Percentiles rank a stretch among this genome's conserved stretches.
These are phyloP conservation scores for Synergus itoensis DNA, from an alignment of 2,888 invertebrate species.

Conservation along the genomic window DNA sequence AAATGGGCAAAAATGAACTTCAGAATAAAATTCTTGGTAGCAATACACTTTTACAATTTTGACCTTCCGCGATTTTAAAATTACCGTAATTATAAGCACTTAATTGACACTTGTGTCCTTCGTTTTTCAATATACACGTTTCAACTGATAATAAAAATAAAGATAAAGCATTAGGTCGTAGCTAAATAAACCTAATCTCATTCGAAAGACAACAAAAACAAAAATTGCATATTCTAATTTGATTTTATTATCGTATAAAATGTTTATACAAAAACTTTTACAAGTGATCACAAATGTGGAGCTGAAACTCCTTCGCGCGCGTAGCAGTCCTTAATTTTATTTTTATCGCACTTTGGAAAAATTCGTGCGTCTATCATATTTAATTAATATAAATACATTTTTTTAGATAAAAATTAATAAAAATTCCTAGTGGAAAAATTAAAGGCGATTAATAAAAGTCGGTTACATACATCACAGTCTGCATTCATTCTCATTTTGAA, in stretches of 20 bases:
- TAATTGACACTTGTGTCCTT: constrained; percentile 14
- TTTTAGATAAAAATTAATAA: not conserved
- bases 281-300: constrained; percentile 2
- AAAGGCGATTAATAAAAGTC: not conserved
- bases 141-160: not conserved
- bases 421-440: not conserved
- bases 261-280: not conserved
- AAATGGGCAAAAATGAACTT: not conserved
- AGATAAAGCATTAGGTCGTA: not conserved
- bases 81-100: constrained; percentile 6
- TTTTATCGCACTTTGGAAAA: not conserved
- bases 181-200: not conserved
- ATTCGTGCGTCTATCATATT: not conserved
- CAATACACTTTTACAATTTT: constrained; percentile 3
- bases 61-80: constrained; percentile 2
- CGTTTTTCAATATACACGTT: constrained; percentile 17
- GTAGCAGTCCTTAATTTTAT: not conserved
- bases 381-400: not conserved
- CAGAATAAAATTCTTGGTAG: not conserved
- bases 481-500: not conserved
- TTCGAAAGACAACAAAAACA: not conserved
- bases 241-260: not conserved
- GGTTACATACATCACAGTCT: not conserved
- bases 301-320: not conserved
- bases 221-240: not conserved